Base-by-base conservation (phyloP, 2,113 vertebrate genomes). In the Phycodurus eques region DNA sequence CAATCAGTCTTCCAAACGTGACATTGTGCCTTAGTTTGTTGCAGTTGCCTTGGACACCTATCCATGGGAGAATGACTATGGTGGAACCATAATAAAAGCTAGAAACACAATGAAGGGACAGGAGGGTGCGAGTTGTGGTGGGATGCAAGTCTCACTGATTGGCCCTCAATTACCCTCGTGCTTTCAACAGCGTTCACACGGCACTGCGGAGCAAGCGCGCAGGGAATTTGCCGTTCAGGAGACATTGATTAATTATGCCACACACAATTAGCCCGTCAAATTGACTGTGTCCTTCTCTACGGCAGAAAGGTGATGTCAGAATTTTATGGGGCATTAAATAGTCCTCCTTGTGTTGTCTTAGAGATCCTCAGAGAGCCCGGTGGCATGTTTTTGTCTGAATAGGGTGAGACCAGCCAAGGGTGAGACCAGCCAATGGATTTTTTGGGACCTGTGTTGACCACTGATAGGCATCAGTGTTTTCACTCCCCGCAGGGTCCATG, bases 161-260 rank as follows among this genome's bases (percentile, higher is more conserved):
- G 64, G 64, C 64, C 64, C 64, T 66, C 59, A 90, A 88, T 91
- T 85, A 84, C 76, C 80, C 74, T 72, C 57, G 39, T 83, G 73
- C 83, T 79, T 84, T 82, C 70, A 71, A 66, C 54, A 22, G 78
- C 80, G 69, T 89, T 87, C 79, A 81, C 67, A 76, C 70, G 73
- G 85, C 85, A 82, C 75, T 77, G 88, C 59, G 67, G 73, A 80
- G 74, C 66, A 67, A 74, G 74, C 79, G 71, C 69, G 76, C 73
- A 5, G 88, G 86, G 90, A 87, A 85, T 89, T 87, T 85, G 73
- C 75, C 71, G 81, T 90, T 92, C 88, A 86, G 89, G 78, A 89
- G 90, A 89, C 89, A 89, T 88, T 92, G 92, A 92, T 93, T 93
- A 92, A 93, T 93, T 92, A 91, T 89, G 89, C 87, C 88, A 92